phyloP scores from a whole-genome alignment of 2,113 vertebrate species.

The Daboia siamensis region DNA sequence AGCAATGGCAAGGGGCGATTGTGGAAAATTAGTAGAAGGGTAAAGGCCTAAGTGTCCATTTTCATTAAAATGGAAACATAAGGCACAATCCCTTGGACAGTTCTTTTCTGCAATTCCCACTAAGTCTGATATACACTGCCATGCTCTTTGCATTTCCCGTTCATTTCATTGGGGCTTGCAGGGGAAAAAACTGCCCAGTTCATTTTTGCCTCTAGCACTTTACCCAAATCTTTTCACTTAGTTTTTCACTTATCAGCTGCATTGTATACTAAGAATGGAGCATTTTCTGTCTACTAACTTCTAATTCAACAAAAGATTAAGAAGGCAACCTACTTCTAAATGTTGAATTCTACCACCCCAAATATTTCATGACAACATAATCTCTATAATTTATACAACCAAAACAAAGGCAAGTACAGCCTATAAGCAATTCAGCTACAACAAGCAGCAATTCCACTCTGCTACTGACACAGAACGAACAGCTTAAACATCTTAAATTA shows the following conservation, averaged over 20 bases:
- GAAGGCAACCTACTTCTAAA: slow-evolving; percentile 24
- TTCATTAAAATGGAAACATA: not conserved
- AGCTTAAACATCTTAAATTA: slow-evolving; percentile 34
- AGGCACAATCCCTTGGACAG: not conserved
- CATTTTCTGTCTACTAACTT: slow-evolving; percentile 6
- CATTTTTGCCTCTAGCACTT: not conserved
- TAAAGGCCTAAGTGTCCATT: slow-evolving; percentile 13
- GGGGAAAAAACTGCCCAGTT: not conserved
- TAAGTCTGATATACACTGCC: not conserved
- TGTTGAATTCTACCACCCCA: slow-evolving; percentile 26
- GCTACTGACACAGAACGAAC: not conserved
- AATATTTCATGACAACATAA: slow-evolving; percentile 26
- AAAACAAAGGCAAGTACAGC: not conserved
- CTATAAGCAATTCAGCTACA: not conserved
- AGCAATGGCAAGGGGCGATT: not conserved
- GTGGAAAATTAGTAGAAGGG: not conserved
- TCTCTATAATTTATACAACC: not conserved
- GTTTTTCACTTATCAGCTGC: slow-evolving; percentile 17
- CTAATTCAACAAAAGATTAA: slow-evolving; percentile 46
- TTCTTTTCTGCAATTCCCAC: not conserved
- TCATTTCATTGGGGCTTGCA: not conserved
- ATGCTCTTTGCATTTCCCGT: not conserved
- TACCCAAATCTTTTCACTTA: slow-evolving; percentile 34
- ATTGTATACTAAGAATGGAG: slow-evolving; percentile 13
- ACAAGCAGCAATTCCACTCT: not conserved